phyloP scores from a whole-genome alignment of 2,888 invertebrate genomes.

The Zygothrica quintamaculata region DNA sequence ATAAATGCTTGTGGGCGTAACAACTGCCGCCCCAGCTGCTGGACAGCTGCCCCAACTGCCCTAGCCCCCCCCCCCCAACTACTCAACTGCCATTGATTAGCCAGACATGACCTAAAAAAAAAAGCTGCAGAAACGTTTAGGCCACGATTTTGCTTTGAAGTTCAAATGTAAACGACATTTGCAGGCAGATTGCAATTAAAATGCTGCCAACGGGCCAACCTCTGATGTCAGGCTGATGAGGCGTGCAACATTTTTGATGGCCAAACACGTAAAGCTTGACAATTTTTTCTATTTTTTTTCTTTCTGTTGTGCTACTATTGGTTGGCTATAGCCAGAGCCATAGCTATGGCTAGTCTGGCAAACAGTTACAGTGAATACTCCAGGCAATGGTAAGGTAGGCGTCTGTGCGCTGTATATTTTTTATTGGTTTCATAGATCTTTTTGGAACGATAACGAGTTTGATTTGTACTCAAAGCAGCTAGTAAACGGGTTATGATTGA shows the following conservation, averaged over 20 bases:
- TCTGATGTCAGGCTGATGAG: conserved; percentile 54
- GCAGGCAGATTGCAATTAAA: conserved; percentile 69
- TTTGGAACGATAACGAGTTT: conserved; percentile 75
- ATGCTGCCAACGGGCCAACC: conserved; percentile 48
- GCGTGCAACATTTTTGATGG: conserved; percentile 76
- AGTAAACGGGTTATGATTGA: conserved; percentile 79
- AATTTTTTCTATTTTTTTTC: conserved; percentile 30
- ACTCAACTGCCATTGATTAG: conserved; percentile 61
- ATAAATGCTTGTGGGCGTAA: conserved; percentile 74
- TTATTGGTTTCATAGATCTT: conserved; percentile 74
- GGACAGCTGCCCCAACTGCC: too few species aligned
- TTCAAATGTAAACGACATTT: conserved; percentile 77
- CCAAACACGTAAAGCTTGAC: conserved; percentile 75
- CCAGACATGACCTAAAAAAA: conserved; percentile 72
- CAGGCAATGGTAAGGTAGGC: conserved; percentile 63
- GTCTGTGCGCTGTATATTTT: conserved; percentile 65
- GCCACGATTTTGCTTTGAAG: conserved; percentile 56
- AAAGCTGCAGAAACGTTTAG: conserved; percentile 9
- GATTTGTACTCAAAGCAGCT: conserved; percentile 71
- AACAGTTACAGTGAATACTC: background rate
- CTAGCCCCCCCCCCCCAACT: conserved; percentile 14
- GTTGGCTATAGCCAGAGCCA: background rate
- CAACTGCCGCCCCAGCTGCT: conserved; percentile 45
- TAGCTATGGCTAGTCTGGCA: conserved; percentile 4
- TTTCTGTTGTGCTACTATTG: conserved; percentile 12